A percentile compares a stretch with the other conserved stretches of the same genome.
Evolutionary conservation across 2,797 vertebrate genomes (phyloP).

Genomic region (Monodelphis domestica): DNA sequence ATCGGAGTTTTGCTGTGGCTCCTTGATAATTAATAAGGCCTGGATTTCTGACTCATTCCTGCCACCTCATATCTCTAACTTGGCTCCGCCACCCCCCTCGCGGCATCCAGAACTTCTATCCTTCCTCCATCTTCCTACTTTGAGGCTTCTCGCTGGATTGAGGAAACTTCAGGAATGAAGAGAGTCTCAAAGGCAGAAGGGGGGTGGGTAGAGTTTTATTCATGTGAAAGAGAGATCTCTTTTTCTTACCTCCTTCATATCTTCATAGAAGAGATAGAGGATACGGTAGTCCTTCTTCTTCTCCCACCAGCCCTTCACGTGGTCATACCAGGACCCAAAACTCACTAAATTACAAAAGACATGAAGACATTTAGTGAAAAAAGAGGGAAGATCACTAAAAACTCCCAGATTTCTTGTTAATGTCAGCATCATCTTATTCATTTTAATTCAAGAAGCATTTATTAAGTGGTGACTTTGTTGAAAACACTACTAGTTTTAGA

Average conservation of each 20-base stretch:
- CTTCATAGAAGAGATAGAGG: constrained; percentile 91
- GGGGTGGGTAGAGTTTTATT: neutral
- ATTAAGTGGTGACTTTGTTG: neutral
- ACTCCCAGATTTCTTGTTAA: neutral
- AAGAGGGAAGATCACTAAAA: neutral
- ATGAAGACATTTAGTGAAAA: constrained; percentile 25
- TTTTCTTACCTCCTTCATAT: constrained; percentile 87
- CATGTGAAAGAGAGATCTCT: neutral
- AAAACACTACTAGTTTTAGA: neutral
- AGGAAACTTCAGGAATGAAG: too few relatives aligned
- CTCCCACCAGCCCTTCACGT: constrained; percentile 89
- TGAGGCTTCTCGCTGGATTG: too few relatives aligned
- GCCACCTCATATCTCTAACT: too few relatives aligned
- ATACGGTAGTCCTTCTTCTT: constrained; percentile 86
- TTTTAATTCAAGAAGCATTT: neutral
- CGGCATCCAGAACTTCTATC: too few relatives aligned
- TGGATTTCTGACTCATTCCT: too few relatives aligned
- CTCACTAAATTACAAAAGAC: constrained; percentile 78
- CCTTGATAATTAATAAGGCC: too few relatives aligned
- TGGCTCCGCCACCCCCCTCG: too few relatives aligned
- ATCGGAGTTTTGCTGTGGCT: too few relatives aligned
- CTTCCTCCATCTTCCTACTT: too few relatives aligned
- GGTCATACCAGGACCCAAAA: constrained; percentile 90
- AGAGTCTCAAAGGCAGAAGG: neutral
- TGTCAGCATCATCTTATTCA: neutral